Percentiles rank a stretch among this genome's conserved stretches.
Evolutionary conservation across 2,888 invertebrate genomes (phyloP).

Genomic region (Rapana venosa): DNA sequence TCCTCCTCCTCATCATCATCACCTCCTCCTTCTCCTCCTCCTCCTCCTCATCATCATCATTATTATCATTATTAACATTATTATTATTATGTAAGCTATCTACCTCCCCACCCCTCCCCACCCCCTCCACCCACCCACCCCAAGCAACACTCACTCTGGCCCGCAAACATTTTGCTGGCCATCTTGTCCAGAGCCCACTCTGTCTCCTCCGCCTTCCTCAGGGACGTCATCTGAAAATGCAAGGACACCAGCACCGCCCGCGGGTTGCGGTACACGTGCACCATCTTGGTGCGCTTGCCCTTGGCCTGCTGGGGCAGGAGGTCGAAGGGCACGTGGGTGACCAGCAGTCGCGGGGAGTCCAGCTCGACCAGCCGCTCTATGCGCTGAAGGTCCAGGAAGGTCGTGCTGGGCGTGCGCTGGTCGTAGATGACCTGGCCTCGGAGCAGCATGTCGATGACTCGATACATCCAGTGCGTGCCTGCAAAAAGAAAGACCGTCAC

Average conservation of each 20-base stretch:
- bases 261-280: conserved; percentile 42
- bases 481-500: not conserved
- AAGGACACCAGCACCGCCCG: conserved; percentile 30
- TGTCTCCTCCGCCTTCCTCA: not conserved
- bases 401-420: not conserved
- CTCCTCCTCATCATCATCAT: not conserved
- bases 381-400: conserved; percentile 24
- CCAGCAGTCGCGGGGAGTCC: conserved; percentile 34
- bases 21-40: not conserved
- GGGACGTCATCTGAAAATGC: not conserved
- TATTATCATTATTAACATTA: no score
- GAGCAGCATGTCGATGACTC: conserved; percentile 37
- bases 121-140: not conserved
- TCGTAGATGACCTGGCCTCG: not conserved
- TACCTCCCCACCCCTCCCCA: not conserved
- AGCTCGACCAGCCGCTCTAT: conserved; percentile 14
- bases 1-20: not conserved
- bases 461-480: conserved; percentile 39
- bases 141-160: not conserved
- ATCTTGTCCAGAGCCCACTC: not conserved
- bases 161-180: not conserved
- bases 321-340: conserved; percentile 32
- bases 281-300: conserved; percentile 39
- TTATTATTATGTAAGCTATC: no score
- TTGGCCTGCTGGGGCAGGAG: conserved; percentile 21